phyloP scores from a whole-genome alignment of 1,140 invertebrate species.

The Tetraneura akinire region DNA sequence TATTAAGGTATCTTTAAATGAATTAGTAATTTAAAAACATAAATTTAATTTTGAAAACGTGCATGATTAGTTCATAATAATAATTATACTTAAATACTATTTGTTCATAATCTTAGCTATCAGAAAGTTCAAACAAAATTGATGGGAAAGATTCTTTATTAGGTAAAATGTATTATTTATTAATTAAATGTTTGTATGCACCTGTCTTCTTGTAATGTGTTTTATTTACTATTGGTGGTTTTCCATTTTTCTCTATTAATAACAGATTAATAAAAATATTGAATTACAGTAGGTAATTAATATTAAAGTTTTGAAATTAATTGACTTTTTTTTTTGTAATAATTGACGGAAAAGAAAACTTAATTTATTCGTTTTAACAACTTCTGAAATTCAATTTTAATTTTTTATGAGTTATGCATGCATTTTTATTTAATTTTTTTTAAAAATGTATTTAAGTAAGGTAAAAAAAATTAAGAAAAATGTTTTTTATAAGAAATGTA shows the following conservation, averaged over 20 bases:
- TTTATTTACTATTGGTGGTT: not conserved
- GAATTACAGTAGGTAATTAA: not conserved
- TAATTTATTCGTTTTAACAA: not conserved
- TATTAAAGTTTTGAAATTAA: not conserved
- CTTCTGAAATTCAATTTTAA: not conserved
- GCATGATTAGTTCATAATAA: not conserved
- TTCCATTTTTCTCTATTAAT: not conserved
- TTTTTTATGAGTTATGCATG: slow-evolving; percentile 13
- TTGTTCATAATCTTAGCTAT: slow-evolving; percentile 23
- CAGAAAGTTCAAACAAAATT: slow-evolving; percentile 37
- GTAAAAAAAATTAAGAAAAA: not conserved
- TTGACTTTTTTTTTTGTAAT: not conserved
- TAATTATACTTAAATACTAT: not conserved
- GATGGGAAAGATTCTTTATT: slow-evolving; percentile 47
- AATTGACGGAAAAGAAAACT: no score
- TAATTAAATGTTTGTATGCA: not conserved
- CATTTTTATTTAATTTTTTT: not conserved
- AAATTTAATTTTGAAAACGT: not conserved
- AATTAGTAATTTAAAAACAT: not conserved
- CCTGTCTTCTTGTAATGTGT: not conserved
- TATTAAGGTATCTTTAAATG: no score
- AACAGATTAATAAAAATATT: not conserved
- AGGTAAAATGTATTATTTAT: slow-evolving; percentile 21
- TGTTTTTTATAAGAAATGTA: no score
- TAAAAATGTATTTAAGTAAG: no score